Evolutionary conservation across 2,888 invertebrate genomes (phyloP).

Genomic region (Mayetiola destructor): DNA sequence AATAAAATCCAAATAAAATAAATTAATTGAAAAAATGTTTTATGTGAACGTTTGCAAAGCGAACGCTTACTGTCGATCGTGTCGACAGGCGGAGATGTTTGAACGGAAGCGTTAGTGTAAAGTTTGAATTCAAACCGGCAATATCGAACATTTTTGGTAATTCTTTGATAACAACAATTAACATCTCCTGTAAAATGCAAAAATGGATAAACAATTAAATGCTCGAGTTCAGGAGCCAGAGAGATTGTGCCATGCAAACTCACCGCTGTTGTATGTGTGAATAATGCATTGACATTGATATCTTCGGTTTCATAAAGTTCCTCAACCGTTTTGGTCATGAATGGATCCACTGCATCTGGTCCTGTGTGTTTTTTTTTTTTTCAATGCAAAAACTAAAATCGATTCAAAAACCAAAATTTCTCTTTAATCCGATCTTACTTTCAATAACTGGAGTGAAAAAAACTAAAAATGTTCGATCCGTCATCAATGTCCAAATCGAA

Average conservation of each 20-base stretch:
- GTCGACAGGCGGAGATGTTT: background rate
- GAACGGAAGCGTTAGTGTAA: background rate
- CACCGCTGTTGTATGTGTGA: background rate
- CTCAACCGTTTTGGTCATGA: background rate
- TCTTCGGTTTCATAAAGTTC: background rate
- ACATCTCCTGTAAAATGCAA: background rate
- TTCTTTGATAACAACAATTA: background rate
- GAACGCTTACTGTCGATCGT: background rate
- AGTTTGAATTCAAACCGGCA: background rate
- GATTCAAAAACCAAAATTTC: background rate
- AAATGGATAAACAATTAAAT: background rate
- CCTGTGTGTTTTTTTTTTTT: background rate
- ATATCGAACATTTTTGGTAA: no score
- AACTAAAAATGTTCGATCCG: background rate
- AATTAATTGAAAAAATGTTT: background rate
- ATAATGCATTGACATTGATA: background rate
- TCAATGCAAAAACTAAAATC: background rate
- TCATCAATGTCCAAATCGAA: background rate
- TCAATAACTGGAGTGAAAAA: background rate
- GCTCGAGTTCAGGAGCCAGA: background rate
- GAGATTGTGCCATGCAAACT: background rate
- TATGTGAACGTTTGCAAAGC: background rate
- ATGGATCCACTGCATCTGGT: background rate
- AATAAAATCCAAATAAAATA: background rate
- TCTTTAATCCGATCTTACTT: background rate